A percentile compares a stretch with the other conserved stretches of the same genome.
These are phyloP conservation scores for Gryllus bimaculatus DNA, from an alignment of 1,140 invertebrate species.

Conservation along the genomic window DNA sequence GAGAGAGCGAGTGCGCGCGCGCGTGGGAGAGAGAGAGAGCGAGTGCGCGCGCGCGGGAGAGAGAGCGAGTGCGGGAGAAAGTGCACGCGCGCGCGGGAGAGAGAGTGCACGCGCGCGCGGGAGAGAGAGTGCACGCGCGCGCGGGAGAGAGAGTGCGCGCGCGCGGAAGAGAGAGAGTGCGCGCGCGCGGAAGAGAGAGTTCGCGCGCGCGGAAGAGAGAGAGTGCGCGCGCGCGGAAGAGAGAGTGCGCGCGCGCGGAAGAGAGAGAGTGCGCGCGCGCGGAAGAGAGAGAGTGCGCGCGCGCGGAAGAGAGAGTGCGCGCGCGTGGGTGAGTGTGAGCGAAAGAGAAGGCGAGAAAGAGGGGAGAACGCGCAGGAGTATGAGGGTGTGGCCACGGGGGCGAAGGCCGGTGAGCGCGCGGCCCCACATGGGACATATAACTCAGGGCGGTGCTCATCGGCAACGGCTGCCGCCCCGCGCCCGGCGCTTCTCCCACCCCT, in stretches of 20 bases:
- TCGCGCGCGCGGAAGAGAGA: slow-evolving; percentile 6
- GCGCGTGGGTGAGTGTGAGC: too few relatives aligned
- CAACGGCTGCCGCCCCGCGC: background rate
- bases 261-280: background rate
- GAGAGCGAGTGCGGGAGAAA: too few relatives aligned
- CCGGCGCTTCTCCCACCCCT: background rate
- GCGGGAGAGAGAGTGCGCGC: too few relatives aligned
- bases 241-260: background rate
- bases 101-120: too few relatives aligned
- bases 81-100: too few relatives aligned
- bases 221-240: background rate
- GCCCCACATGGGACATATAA: background rate
- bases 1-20: background rate
- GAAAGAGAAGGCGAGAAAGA: too few relatives aligned
- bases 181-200: background rate
- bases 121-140: too few relatives aligned
- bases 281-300: background rate
- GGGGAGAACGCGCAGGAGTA: background rate
- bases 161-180: slow-evolving; percentile 8
- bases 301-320: background rate
- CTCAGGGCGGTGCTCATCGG: background rate
- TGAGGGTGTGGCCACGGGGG: background rate
- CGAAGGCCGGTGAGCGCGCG: background rate
- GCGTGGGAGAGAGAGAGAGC: slow-evolving; percentile 11
- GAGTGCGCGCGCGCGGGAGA: slow-evolving; percentile 7